phyloP scores from a whole-genome alignment of 2,113 vertebrate species.

The Saccopteryx leptura region DNA sequence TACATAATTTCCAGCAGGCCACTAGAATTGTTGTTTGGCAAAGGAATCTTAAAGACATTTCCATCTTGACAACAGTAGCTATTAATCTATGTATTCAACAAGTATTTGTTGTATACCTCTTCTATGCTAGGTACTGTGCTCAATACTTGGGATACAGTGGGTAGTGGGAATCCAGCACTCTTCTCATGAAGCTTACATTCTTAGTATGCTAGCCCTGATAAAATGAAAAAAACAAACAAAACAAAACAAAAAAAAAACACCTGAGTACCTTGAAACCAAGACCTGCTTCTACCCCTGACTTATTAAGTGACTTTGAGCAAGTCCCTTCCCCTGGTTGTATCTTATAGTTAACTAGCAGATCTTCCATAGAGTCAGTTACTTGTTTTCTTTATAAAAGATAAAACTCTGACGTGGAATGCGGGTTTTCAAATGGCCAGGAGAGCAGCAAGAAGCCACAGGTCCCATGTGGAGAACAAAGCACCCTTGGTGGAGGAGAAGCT shows the following conservation, averaged over 20 bases:
- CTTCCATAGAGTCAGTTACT: slow-evolving; percentile 9
- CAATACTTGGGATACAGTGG: background rate
- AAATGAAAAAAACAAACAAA: slow-evolving; percentile 38
- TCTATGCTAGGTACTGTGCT: background rate
- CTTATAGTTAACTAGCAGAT: slow-evolving; percentile 13
- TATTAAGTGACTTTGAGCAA: background rate
- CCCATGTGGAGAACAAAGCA: slow-evolving; percentile 41
- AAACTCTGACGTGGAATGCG: background rate
- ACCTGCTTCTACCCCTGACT: slow-evolving; percentile 18
- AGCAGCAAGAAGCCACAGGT: slow-evolving; percentile 37
- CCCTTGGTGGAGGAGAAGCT: background rate
- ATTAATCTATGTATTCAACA: slow-evolving; percentile 33
- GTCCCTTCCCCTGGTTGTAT: background rate
- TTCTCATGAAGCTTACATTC: slow-evolving; percentile 20
- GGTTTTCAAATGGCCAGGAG: slow-evolving; percentile 48
- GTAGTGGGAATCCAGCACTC: background rate
- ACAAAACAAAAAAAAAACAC: slow-evolving; percentile 12
- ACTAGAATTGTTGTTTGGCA: slow-evolving; percentile 28
- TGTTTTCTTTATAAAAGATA: slow-evolving; percentile 64
- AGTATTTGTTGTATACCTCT: slow-evolving; percentile 33
- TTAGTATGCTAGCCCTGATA: background rate
- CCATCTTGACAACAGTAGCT: background rate
- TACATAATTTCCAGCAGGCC: slow-evolving; percentile 14
- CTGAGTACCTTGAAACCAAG: slow-evolving; percentile 14
- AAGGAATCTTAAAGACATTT: slow-evolving; percentile 50